Percentiles rank a stretch among this genome's conserved stretches.
phyloP scores from a whole-genome alignment of 2,888 invertebrate species.

The Diarsia mendica region DNA sequence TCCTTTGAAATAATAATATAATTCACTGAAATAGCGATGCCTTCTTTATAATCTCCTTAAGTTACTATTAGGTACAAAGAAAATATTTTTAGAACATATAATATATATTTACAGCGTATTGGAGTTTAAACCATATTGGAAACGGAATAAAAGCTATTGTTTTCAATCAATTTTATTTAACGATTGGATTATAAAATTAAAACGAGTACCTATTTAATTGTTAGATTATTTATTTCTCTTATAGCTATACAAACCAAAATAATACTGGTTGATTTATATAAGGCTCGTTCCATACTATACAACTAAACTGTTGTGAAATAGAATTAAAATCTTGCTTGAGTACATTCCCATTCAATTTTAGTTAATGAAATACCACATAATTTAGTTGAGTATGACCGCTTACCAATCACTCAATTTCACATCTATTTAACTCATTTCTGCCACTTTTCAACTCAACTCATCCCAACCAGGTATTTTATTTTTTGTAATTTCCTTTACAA shows the following conservation, averaged over 20 bases:
- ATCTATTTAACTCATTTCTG: not conserved
- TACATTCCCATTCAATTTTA: not conserved
- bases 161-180: constrained; percentile 49
- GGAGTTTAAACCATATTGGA: constrained; percentile 42
- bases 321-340: no score
- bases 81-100: constrained; percentile 61
- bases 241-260: constrained; percentile 31
- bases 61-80: constrained; percentile 39
- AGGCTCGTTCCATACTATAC: not conserved
- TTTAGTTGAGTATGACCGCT: not conserved
- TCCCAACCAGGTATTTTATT: not conserved
- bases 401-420: constrained; percentile 22
- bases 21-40: constrained; percentile 64
- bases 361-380: not conserved
- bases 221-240: constrained; percentile 24
- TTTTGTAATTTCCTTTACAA: not conserved
- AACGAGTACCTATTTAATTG: constrained; percentile 1
- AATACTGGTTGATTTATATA: constrained; percentile 41
- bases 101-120: constrained; percentile 64
- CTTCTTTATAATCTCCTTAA: constrained; percentile 60
- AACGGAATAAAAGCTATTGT: constrained; percentile 44
- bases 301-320: not conserved
- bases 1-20: constrained; percentile 66
- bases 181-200: constrained; percentile 52
- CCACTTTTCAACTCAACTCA: not conserved